Percentiles rank a stretch among this genome's conserved stretches.
These are phyloP conservation scores for Nephila pilipes DNA, from an alignment of 1,140 invertebrate genomes.

Conservation along the genomic window DNA sequence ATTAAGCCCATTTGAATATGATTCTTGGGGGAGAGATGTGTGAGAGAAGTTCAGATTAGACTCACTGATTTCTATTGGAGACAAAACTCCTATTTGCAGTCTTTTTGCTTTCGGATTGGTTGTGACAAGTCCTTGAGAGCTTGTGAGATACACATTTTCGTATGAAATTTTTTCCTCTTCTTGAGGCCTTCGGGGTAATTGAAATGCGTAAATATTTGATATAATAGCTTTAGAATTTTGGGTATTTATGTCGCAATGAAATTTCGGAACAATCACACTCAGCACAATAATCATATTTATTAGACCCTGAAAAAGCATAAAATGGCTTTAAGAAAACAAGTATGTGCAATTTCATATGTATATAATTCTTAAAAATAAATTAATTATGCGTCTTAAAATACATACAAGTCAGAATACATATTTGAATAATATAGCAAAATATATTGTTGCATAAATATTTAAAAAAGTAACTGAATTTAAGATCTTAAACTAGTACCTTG, in stretches of 20 bases:
- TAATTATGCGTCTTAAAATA: too few relatives aligned
- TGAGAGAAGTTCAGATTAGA: neutral
- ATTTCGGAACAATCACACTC: neutral
- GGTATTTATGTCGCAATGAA: neutral
- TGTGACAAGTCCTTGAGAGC: neutral
- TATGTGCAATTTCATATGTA: too few relatives aligned
- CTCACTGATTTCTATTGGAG: too few relatives aligned
- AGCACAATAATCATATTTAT: neutral
- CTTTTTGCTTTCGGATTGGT: neutral
- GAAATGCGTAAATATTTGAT: neutral
- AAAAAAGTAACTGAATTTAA: too few relatives aligned
- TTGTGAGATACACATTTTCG: neutral
- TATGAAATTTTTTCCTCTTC: neutral
- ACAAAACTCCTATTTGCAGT: neutral
- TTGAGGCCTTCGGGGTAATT: neutral
- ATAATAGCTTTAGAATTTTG: too few relatives aligned
- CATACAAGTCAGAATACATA: too few relatives aligned
- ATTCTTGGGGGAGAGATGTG: neutral
- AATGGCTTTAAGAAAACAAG: neutral
- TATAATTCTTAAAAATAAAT: too few relatives aligned
- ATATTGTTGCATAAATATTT: too few relatives aligned
- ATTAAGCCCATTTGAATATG: neutral
- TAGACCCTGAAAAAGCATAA: neutral
- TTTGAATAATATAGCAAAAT: too few relatives aligned
- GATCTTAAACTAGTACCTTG: too few relatives aligned